Evolutionary conservation across 2,113 vertebrate species (phyloP).

Genomic region (Saguinus imperator): DNA sequence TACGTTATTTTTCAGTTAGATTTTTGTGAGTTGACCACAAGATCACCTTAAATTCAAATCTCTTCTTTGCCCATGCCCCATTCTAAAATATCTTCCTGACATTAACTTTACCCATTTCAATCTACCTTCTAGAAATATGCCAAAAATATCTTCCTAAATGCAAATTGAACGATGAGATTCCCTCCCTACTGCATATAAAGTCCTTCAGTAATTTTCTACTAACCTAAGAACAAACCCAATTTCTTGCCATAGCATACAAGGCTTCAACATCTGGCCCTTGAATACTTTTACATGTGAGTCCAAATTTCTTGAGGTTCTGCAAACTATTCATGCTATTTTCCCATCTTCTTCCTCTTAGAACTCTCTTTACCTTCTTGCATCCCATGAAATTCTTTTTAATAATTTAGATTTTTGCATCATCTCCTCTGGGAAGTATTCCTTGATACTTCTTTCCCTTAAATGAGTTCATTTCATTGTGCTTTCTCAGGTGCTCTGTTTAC

Average conservation of each 20-base stretch:
- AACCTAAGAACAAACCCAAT: neutral
- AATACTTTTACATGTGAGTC: neutral
- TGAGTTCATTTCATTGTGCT: neutral
- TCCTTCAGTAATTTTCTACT: neutral
- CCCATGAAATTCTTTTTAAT: neutral
- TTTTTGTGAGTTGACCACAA: neutral
- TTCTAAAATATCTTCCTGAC: slow-evolving; percentile 24
- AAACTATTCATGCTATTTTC: neutral
- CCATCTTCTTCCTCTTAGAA: neutral
- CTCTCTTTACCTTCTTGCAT: neutral
- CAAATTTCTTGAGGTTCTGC: neutral
- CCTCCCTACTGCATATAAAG: neutral
- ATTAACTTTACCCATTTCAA: neutral
- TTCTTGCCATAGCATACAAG: neutral
- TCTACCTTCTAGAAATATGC: neutral
- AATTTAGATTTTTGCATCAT: neutral
- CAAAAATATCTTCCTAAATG: neutral
- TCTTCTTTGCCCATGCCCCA: neutral
- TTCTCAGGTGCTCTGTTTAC: neutral
- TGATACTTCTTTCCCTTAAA: neutral
- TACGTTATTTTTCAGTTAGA: neutral
- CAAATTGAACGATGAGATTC: neutral
- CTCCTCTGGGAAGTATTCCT: neutral
- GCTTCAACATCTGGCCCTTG: neutral
- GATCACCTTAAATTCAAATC: neutral